Evolutionary conservation across 2,797 vertebrate genomes (phyloP), one percentile per base, ranked within the genome.

Genomic region (Bovichtus diacanthus): DNA sequence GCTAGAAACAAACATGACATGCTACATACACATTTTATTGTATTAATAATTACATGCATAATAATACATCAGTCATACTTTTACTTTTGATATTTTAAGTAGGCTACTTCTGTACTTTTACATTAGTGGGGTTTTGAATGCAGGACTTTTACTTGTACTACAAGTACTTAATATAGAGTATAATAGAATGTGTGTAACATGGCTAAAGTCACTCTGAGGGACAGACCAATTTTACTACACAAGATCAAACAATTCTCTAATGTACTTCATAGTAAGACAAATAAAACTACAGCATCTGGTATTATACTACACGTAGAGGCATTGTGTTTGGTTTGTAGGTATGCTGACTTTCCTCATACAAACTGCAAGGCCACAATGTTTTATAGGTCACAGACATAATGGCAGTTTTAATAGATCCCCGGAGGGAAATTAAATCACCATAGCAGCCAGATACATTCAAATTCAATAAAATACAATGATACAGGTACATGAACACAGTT

Each of bases 21-120:
- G n/a, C 10, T 53, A 62, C 62, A 66, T 29, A 41, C 18, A 11
- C 49, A 16, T 49, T n/a, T n/a, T 60, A 19, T 31, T 70, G 34
- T 19, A 50, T 29, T 15, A 25, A 23, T 53, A 43, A 34, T 44
- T 12, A 23, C 3, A 53, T 44, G 18, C 19, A 8, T 31, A 12
- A 18, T 27, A 64, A 50, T 25, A 11, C 36, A 12, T 47, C 11
- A 31, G 27, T 25, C 2, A 54, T 44, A n/a, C 10, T 46, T 43
- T 64, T 25, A 25, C 16, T 23, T 19, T 51, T 39, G 15, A 23
- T 18, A 10, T 29, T 13, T 31, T 11, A 13, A 29, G 38, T 21
- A 21, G n/a, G n/a, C n/a, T n/a, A n/a, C 56, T 25, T 43, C 0
- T 5, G 21, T 19, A 43, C 39, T 47, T 62, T 47, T 23, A 23